A percentile compares a stretch with the other conserved stretches of the same genome.
Evolutionary conservation across 2,888 invertebrate species (phyloP).

Genomic region (Melanostoma mellinum): DNA sequence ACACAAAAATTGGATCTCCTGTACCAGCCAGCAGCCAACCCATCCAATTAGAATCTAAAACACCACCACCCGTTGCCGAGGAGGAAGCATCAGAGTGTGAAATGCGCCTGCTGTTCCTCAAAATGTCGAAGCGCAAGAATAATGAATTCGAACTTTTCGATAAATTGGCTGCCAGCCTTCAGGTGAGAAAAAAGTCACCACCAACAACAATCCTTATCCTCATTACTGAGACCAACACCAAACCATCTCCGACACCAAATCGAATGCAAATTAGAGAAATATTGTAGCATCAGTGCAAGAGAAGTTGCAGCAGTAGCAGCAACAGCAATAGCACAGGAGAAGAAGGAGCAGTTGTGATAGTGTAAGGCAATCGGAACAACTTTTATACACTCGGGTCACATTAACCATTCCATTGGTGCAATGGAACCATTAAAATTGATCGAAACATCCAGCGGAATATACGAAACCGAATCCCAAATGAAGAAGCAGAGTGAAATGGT

Average conservation of each 20-base stretch:
- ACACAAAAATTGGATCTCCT: constrained; percentile 4
- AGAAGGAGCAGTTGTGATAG: constrained; percentile 29
- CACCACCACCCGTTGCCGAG: constrained; percentile 37
- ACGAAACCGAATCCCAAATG: constrained; percentile 31
- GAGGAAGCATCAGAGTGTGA: constrained; percentile 7
- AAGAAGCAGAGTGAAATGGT: constrained; percentile 29
- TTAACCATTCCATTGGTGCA: constrained; percentile 65
- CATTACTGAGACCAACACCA: constrained; percentile 55
- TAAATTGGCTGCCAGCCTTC: constrained; percentile 56
- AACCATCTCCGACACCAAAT: constrained; percentile 57
- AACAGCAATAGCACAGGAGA: background rate
- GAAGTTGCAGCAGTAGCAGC: background rate
- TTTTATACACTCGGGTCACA: constrained; percentile 57
- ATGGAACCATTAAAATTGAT: constrained; percentile 72
- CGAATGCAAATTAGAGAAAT: constrained; percentile 73
- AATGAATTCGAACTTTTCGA: constrained; percentile 62
- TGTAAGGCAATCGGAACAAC: constrained; percentile 38
- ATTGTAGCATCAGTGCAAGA: constrained; percentile 37
- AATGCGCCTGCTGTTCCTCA: constrained; percentile 26
- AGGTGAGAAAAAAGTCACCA: constrained; percentile 60
- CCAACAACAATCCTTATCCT: constrained; percentile 34
- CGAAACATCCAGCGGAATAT: constrained; percentile 51
- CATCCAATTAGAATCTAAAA: constrained; percentile 59
- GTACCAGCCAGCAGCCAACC: constrained; percentile 32
- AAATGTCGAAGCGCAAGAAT: constrained; percentile 54